A percentile compares a stretch with the other conserved stretches of the same genome.
Evolutionary conservation across 2,888 invertebrate species (phyloP).

Genomic region (Syrphus vitripennis): DNA sequence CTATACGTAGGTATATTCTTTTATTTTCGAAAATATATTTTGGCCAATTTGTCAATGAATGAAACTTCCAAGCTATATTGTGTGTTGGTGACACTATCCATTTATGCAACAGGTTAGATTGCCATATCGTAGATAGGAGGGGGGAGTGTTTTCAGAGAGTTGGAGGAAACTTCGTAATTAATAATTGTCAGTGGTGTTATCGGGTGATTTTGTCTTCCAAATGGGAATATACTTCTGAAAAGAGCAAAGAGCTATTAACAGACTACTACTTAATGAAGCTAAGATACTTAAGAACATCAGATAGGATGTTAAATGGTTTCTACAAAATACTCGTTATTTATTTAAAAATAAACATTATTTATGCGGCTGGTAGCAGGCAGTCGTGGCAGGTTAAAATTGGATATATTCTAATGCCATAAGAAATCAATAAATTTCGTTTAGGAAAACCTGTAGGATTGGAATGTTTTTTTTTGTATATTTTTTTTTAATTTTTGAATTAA

Average conservation of each 20-base stretch:
- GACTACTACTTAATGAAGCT: not conserved
- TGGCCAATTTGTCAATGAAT: conserved; percentile 47
- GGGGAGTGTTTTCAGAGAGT: not conserved
- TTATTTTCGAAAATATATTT: conserved; percentile 27
- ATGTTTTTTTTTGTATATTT: too few species aligned
- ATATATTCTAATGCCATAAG: not conserved
- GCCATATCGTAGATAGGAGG: not conserved
- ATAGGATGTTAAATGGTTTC: not conserved
- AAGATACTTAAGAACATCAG: not conserved
- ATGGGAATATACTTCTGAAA: not conserved
- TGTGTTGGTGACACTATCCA: conserved; percentile 38
- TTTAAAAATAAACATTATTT: not conserved
- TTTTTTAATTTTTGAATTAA: too few species aligned
- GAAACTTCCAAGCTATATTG: not conserved
- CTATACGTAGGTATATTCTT: not conserved
- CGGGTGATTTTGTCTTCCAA: conserved; percentile 7
- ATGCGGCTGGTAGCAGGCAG: too few species aligned
- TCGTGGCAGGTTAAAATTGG: not conserved
- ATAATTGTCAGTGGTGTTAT: conserved; percentile 39
- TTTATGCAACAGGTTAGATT: conserved; percentile 55
- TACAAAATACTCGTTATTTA: not conserved
- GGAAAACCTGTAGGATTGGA: not conserved
- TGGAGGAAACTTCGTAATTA: conserved; percentile 14
- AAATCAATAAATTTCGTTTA: not conserved
- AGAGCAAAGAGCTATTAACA: not conserved